Evolutionary conservation across 2,888 invertebrate genomes (phyloP), one percentile per base, ranked within the genome.

Genomic region (Altica lythri): DNA sequence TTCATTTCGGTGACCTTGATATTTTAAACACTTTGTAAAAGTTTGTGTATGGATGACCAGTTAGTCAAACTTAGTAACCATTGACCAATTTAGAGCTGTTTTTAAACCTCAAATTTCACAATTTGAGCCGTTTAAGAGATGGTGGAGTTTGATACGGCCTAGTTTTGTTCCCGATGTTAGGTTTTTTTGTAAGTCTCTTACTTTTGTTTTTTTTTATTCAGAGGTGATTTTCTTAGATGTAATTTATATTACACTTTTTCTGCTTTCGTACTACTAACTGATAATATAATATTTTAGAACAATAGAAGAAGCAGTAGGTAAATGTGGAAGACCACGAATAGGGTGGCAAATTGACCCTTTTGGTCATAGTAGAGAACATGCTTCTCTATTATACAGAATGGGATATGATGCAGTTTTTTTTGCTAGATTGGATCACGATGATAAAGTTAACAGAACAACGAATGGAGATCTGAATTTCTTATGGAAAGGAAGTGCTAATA

Each of bases 291-390:
- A 27, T 5, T 55, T 35, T 13, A 55, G 56, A 6, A 47, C 35
- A 22, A 10, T 59, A 4, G 42, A 59, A 6, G 86, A 88, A 40
- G 86, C 85, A 0, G 80, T 90, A 35, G 89, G 88, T 0, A 80
- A 83, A 1, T 92, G 91, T 65, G 91, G 83, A 0, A 80, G 85
- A 18, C 91, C 92, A 0, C 82, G 81, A 46, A 81, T 89, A 0
- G 90, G 86, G 0, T 92, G 92, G 92, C 91, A 92, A 75, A 90
- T 92, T 12, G 92, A 93, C 77, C 88, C 91, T 0, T 93, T 92
- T 69, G 92, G 92, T 0, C 92, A 93, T 69, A 83, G 84, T 14
- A 74, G 80, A 56, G 89, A 89, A 69, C 85, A 86, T 64, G 86
- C 87, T 0, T 86, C 86, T n/a, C 68, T 80, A 16, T 80, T 83